Evolutionary conservation across 2,113 vertebrate species (phyloP), one percentile per base, ranked within the genome.

Genomic region (Plecotus auritus): DNA sequence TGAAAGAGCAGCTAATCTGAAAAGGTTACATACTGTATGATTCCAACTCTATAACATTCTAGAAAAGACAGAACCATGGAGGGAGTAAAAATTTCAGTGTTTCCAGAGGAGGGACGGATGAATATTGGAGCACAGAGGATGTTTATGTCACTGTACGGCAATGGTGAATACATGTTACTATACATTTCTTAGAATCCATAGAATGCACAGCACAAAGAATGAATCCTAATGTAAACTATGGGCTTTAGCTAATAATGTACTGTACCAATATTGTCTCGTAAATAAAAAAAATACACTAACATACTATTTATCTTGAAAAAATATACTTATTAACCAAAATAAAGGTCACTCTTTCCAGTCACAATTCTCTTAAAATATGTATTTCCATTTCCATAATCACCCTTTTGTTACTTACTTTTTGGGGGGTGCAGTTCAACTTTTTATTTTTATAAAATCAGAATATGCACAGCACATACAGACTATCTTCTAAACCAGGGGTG

Each of bases 361-460:
- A 73, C 14, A 78, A 32, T 78, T 95, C 30, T 85, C 93, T 93
- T 78, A 66, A 94, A 94, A 82, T 91, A 78, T 74, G 91, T 74
- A 74, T 94, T 92, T 96, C 64, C 67, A 70, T 95, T 92, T 96
- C 59, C 82, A 26, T 85, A 90, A 72, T 42, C 73, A 67, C 9
- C n/a, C 12, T 42, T 89, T 23, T 28, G 54, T 88, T 93, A 86
- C 13, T 97, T 64, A 59, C 14, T 56, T 84, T 77, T 54, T 35
- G 4, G 73, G 42, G 42, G 42, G 28, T 85, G 28, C 20, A 28
- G 22, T 66, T 82, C 13, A 40, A 78, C 7, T 82, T 88, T 37
- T 56, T n/a, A 40, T 61, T 64, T 66, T 12, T 82, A 45, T 26
- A 8, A 51, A 83, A 49, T 45, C 67, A 59, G 11, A 84, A 61